Conservation (phyloP, 2,888 invertebrate species). For the Loripinus fragilis region DNA sequence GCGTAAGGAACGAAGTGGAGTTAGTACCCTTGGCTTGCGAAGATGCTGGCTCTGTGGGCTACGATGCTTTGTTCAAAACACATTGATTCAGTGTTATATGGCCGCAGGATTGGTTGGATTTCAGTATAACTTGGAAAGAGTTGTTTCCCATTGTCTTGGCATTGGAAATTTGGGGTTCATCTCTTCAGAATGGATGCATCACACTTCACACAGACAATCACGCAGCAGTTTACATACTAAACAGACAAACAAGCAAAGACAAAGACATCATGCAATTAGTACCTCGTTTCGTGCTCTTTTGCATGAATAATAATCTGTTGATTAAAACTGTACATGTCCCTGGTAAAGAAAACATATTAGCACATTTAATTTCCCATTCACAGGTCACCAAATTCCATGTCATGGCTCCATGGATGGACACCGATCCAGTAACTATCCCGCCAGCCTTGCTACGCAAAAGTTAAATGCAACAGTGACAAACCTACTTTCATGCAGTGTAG, state of each 20-base stretch:
- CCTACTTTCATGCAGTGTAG: too few relatives aligned
- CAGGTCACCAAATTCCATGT: not conserved
- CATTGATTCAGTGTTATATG: too few relatives aligned
- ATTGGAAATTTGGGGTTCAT: conserved; percentile 19
- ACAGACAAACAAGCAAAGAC: conserved; percentile 1
- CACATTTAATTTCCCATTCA: conserved; percentile 20
- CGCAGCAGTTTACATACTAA: conserved; percentile 8
- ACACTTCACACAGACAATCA: not conserved
- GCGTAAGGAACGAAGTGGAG: too few relatives aligned
- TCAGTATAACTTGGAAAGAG: conserved; percentile 31
- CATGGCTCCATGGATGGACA: not conserved
- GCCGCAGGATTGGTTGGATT: too few relatives aligned
- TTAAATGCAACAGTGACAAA: too few relatives aligned
- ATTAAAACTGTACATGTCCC: not conserved
- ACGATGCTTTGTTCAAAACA: too few relatives aligned
- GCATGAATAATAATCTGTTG: not conserved
- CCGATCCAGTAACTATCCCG: too few relatives aligned
- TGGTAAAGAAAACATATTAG: not conserved
- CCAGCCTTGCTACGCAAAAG: too few relatives aligned
- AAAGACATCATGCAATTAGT: not conserved
- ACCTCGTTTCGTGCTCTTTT: not conserved
- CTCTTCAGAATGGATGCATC: not conserved
- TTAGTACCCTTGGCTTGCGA: too few relatives aligned
- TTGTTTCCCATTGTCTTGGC: conserved; percentile 22
- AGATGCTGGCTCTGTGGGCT: too few relatives aligned